Evolutionary conservation across 2,113 vertebrate genomes (phyloP).

Genomic region (Stegastes partitus): DNA sequence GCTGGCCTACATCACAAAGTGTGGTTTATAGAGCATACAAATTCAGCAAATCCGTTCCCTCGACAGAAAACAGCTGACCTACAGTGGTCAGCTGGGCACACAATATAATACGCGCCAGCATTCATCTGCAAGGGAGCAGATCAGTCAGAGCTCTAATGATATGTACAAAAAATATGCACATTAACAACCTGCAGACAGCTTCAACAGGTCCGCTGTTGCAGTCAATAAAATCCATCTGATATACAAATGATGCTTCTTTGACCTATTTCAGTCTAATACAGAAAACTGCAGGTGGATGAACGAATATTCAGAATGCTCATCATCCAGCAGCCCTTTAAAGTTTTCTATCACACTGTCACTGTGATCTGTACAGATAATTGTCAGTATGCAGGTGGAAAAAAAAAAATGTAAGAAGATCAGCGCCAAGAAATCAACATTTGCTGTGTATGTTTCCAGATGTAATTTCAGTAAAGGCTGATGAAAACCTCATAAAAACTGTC

Average conservation of each 20-base stretch:
- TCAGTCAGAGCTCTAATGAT: constrained; percentile 34
- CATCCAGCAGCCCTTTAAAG: too few species aligned
- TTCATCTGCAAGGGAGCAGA: constrained; percentile 14
- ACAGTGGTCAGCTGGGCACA: constrained; percentile 37
- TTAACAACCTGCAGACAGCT: constrained; percentile 5
- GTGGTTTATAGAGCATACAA: constrained; percentile 50
- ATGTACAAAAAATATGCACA: constrained; percentile 20
- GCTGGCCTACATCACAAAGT: constrained; percentile 33
- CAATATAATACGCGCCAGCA: constrained; percentile 3
- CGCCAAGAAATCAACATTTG: neutral
- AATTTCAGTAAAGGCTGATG: constrained; percentile 2
- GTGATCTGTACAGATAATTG: neutral
- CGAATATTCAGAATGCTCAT: constrained; percentile 3
- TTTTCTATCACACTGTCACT: neutral
- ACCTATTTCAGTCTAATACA: constrained; percentile 18
- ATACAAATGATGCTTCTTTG: constrained; percentile 7
- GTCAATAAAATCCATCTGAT: constrained; percentile 6
- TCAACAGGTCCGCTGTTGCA: neutral
- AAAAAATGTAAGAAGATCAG: neutral
- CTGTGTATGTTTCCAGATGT: neutral
- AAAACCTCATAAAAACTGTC: neutral
- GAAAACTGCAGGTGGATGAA: constrained; percentile 4
- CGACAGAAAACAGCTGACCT: constrained; percentile 56
- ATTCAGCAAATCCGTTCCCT: constrained; percentile 51
- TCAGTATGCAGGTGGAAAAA: neutral